phyloP scores from a whole-genome alignment of 2,888 invertebrate species.

The Volucella inflata region DNA sequence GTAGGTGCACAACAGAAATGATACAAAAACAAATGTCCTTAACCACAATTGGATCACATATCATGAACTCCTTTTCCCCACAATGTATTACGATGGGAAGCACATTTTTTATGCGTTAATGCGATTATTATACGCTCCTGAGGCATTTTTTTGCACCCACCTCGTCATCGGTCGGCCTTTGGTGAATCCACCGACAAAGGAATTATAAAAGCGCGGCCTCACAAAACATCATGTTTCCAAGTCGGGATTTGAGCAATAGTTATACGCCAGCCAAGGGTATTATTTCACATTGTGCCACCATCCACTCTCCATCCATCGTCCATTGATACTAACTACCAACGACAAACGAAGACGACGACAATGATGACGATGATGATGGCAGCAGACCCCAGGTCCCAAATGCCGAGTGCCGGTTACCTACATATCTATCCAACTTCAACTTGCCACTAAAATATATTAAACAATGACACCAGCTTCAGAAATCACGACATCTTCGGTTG shows the following conservation, averaged over 20 bases:
- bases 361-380: slow-evolving; percentile 58
- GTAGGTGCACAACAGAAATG: background rate
- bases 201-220: slow-evolving; percentile 75
- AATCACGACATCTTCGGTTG: slow-evolving; percentile 65
- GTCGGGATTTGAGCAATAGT: slow-evolving; percentile 73
- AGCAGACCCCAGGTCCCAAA: slow-evolving; percentile 41
- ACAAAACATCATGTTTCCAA: slow-evolving; percentile 74
- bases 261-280: slow-evolving; percentile 69
- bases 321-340: slow-evolving; percentile 17
- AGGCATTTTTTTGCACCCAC: slow-evolving; percentile 77
- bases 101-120: slow-evolving; percentile 76
- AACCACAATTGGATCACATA: slow-evolving; percentile 53
- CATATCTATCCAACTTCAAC: slow-evolving; percentile 43
- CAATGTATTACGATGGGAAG: slow-evolving; percentile 70
- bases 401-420: slow-evolving; percentile 22
- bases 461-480: slow-evolving; percentile 74
- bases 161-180: slow-evolving; percentile 76
- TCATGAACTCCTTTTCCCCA: slow-evolving; percentile 41
- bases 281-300: slow-evolving; percentile 73
- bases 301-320: slow-evolving; percentile 55
- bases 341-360: slow-evolving; percentile 26
- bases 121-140: slow-evolving; percentile 77
- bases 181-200: slow-evolving; percentile 76
- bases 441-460: slow-evolving; percentile 73
- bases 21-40: slow-evolving; percentile 24